Base-by-base conservation (phyloP, 23 tunicate genomes). In the Diplosoma virens region DNA sequence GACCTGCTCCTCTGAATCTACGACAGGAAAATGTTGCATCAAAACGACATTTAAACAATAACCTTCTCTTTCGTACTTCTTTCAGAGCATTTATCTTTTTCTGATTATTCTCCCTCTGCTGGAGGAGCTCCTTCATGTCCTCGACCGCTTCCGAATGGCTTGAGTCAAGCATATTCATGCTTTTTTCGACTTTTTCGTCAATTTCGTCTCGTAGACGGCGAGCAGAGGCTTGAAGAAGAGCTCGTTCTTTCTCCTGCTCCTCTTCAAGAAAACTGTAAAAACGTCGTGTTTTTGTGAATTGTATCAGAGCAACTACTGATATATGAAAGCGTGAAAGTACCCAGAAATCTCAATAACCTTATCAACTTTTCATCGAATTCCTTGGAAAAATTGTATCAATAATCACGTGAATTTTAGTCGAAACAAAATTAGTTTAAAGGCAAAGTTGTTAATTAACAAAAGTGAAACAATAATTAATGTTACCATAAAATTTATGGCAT, bases 1-100 rank as follows among this genome's bases (percentile, higher is more conserved):
- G 85, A 87, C 32, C 45, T 31, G 50, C 76, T 73, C 37, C 86
- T 70, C 47, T 87, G 93, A 47, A 86, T 86, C 92, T 86, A 41
- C 11, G 6, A 24, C 5, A 55, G 22, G 23, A 17, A 41, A 41
- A 41, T 14, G 9, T 9, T 7, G 9, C 50, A 9, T 41, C 14
- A 14, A 41, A 41, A 14, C 50, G 50, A 9, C 9, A 41, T 7
- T 41, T 7, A 41, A 41, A 7, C 9, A 41, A 9, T 14, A 41
- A 14, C 14, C 9, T 41, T 41, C 14, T 14, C 50, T 25, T 25
- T 27, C 35, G 2, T 29, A 72, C 93, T 85, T 86, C 93, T 66
- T 67, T 64, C 26, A 86, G 79, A 9, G 93, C 63, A 46, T 5
- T 73, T 20, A 80, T 14, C 58, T 78, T 86, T n/a, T 78, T 73